Percentiles rank a stretch among this genome's conserved stretches.
Evolutionary conservation across 2,797 vertebrate genomes (phyloP).

Genomic region (Calcarius lapponicus): DNA sequence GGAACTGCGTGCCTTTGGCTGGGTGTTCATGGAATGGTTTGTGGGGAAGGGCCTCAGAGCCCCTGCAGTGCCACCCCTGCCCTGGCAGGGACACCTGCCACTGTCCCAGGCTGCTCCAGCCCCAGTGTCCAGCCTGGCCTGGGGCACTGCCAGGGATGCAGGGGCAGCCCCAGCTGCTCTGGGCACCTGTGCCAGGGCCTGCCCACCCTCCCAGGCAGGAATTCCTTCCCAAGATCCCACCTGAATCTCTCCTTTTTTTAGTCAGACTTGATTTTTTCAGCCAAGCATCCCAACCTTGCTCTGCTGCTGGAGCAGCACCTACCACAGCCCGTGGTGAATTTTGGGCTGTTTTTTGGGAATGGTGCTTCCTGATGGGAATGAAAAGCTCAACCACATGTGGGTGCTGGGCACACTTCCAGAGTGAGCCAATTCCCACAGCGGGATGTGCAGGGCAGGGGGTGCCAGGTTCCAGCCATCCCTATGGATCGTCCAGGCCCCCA

Average conservation of each 20-base stretch:
- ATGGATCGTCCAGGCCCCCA: accelerated
- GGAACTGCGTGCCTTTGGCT: background rate
- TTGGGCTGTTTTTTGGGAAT: background rate
- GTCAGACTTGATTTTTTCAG: background rate
- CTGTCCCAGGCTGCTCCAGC: background rate
- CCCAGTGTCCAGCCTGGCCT: background rate
- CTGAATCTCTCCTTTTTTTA: background rate
- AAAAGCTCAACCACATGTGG: background rate
- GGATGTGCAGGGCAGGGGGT: background rate
- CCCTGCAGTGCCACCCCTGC: background rate
- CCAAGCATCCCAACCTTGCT: background rate
- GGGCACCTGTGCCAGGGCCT: background rate
- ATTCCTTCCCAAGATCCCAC: background rate
- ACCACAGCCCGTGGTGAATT: accelerated
- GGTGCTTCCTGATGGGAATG: background rate
- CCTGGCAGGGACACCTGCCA: background rate
- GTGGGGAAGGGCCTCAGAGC: accelerated
- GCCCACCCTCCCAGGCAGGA: background rate
- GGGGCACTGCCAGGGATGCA: background rate
- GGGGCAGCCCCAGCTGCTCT: background rate
- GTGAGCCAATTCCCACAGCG: accelerated
- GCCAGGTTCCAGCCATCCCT: background rate
- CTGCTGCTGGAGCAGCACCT: background rate
- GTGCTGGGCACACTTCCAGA: background rate
- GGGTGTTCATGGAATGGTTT: background rate